Evolutionary conservation across 2,113 vertebrate genomes (phyloP).

Genomic region (Cyprinodon tularosa): DNA sequence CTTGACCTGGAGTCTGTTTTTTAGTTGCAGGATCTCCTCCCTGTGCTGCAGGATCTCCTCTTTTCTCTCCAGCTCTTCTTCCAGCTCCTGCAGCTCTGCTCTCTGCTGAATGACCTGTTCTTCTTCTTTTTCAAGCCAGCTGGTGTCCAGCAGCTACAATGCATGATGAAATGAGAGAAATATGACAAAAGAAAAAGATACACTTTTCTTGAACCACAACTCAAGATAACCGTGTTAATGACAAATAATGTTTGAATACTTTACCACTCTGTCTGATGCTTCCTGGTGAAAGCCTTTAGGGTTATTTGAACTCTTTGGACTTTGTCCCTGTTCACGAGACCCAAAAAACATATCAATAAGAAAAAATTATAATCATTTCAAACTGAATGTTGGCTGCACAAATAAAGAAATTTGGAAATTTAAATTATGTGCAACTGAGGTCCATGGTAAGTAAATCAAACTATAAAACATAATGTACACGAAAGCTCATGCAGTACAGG

Average conservation of each 20-base stretch:
- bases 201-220: no score
- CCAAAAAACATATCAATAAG: background rate
- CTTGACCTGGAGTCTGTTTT: conserved; percentile 85
- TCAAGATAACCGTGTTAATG: background rate
- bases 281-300: conserved; percentile 1
- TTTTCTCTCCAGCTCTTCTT: conserved; percentile 87
- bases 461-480: background rate
- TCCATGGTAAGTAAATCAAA: background rate
- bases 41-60: conserved; percentile 85
- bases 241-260: background rate
- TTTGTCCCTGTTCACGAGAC: conserved; percentile 71
- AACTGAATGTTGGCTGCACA: background rate
- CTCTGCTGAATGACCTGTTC: conserved; percentile 85
- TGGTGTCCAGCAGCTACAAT: conserved; percentile 74
- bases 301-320: conserved; percentile 73
- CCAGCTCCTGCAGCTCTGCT: conserved; percentile 82
- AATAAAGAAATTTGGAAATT: background rate
- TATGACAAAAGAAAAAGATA: background rate
- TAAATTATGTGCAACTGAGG: background rate
- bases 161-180: background rate
- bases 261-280: conserved; percentile 46
- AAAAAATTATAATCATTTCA: background rate
- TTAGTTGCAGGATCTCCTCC: conserved; percentile 84
- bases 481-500: background rate
- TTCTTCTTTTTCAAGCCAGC: conserved; percentile 89